Conservation (phyloP, 2,888 invertebrate genomes). For the Trichogramma dendrolimi region DNA sequence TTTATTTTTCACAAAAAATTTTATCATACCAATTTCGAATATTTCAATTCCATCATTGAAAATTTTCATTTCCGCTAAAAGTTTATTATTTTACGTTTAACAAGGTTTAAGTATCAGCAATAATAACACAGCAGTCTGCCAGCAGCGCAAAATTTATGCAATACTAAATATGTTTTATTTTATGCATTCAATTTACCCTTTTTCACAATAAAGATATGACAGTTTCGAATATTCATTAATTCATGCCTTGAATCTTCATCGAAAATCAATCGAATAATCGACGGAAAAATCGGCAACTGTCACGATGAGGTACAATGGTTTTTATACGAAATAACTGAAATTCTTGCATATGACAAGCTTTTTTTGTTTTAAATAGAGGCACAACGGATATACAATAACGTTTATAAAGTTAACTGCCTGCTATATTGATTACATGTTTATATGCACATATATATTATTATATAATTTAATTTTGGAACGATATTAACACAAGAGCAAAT, state of each 20-base stretch:
- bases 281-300: slow-evolving; percentile 3
- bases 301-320: background rate
- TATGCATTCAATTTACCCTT: slow-evolving; percentile 27
- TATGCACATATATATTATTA: slow-evolving; percentile 20
- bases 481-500: slow-evolving; percentile 26
- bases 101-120: slow-evolving; percentile 46
- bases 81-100: slow-evolving; percentile 48
- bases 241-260: too few relatives aligned
- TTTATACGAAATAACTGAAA: slow-evolving; percentile 19
- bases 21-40: slow-evolving; percentile 35
- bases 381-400: slow-evolving; percentile 27
- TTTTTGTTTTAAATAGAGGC: slow-evolving; percentile 27
- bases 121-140: slow-evolving; percentile 52
- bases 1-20: slow-evolving; percentile 34
- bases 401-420: slow-evolving; percentile 25
- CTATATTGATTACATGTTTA: slow-evolving; percentile 19
- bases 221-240: slow-evolving; percentile 28
- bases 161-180: slow-evolving; percentile 30
- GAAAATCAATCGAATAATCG: slow-evolving; percentile 22
- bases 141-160: slow-evolving; percentile 44
- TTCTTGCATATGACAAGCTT: slow-evolving; percentile 28
- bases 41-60: slow-evolving; percentile 37
- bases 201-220: slow-evolving; percentile 23
- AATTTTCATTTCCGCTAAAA: slow-evolving; percentile 41
- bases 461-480: slow-evolving; percentile 21